Percentiles rank a stretch among this genome's conserved stretches.
phyloP scores from a whole-genome alignment of 1,140 invertebrate species.

The Aphaenogaster ashmeadi region DNA sequence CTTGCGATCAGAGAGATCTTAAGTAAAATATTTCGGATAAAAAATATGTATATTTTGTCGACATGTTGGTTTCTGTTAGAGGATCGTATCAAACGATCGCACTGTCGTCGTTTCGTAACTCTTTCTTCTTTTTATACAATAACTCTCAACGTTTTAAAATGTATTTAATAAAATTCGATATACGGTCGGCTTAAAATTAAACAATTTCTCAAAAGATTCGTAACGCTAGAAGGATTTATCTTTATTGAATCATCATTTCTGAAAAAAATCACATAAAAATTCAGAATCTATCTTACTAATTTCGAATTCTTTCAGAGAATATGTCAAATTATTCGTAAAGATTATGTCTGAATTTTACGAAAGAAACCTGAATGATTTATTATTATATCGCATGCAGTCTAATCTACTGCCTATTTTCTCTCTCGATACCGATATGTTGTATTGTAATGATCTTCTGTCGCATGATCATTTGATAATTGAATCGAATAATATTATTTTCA shows the following conservation, averaged over 20 bases:
- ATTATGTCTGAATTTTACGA: background rate
- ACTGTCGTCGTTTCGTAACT: background rate
- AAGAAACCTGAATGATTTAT: conserved; percentile 29
- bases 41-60: conserved; percentile 80
- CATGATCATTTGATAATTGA: conserved; percentile 15
- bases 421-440: conserved; percentile 70
- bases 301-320: background rate
- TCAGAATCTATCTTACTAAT: conserved; percentile 9
- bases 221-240: background rate
- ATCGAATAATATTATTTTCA: background rate
- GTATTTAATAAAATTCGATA: conserved; percentile 28
- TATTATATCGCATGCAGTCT: background rate
- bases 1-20: conserved; percentile 55
- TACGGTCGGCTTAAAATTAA: background rate
- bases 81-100: conserved; percentile 25
- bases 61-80: conserved; percentile 69
- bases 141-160: conserved; percentile 15
- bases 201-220: conserved; percentile 9
- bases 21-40: conserved; percentile 80
- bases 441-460: conserved; percentile 32
- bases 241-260: background rate
- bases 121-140: conserved; percentile 12
- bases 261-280: conserved; percentile 11
- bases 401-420: conserved; percentile 27
- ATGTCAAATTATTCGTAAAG: background rate